These are phyloP conservation scores for Caenorhabditis sinica DNA, from an alignment of 2,888 invertebrate species.

Conservation along the genomic window DNA sequence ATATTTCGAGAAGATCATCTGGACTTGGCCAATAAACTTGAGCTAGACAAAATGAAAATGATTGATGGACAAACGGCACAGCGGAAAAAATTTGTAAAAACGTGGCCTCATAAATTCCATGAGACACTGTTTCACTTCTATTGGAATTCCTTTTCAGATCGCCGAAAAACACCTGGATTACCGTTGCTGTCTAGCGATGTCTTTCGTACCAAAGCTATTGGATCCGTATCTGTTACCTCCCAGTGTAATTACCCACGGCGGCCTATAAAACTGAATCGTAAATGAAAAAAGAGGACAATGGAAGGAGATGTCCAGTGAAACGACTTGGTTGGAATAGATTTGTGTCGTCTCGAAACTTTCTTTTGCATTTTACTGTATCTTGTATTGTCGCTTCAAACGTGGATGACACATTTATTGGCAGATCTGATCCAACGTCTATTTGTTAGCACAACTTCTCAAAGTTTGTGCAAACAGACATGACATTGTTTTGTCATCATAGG, in stretches of 20 bases:
- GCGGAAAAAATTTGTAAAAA: no score
- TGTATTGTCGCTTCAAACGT: not conserved
- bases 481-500: conserved; percentile 36
- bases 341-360: not conserved
- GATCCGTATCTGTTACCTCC: not conserved
- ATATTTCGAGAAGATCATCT: no score
- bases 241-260: not conserved
- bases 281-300: not conserved
- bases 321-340: not conserved
- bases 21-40: no score
- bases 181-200: not conserved
- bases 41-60: no score
- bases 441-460: not conserved
- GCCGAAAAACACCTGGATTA: no score
- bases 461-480: conserved; percentile 43
- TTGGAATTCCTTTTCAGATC: no score
- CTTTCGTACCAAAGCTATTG: not conserved
- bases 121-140: no score
- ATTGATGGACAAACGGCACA: no score
- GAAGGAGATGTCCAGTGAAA: not conserved
- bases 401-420: conserved; percentile 1
- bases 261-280: conserved; percentile 2
- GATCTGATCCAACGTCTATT: no score
- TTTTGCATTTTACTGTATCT: not conserved
- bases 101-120: no score